Evolutionary conservation across 2,888 invertebrate genomes (phyloP), one percentile per base, ranked within the genome.

Genomic region (Phrixothrix hirtus): DNA sequence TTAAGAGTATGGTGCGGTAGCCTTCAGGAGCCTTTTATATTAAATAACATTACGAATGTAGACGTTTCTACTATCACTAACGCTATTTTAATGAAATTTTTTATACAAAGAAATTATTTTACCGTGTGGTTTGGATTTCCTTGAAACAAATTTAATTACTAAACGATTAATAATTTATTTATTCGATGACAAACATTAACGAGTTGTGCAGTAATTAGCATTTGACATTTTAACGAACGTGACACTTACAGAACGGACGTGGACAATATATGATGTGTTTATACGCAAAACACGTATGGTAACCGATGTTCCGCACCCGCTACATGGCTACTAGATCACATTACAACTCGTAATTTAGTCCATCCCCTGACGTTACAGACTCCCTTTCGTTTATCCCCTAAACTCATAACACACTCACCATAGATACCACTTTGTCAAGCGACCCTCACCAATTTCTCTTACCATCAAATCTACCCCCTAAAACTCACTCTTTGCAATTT

Each of bases 241-340:
- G 52, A 52, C 38, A 38, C 37, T 44, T 32, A 61, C 62, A 64
- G 65, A 63, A 65, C 63, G n/a, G n/a, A 66, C 65, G 59, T 66
- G 59, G 62, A 65, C 64, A 64, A 65, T 62, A 65, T 66, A 64
- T 68, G 63, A 63, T 63, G 66, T 68, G 68, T 70, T 70, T 70
- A 69, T 65, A 69, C 60, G 64, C 69, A 55, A 64, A 69, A 70
- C 71, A 72, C 72, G 72, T 71, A 65, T 66, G 60, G 68, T 67
- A 69, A 70, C 71, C 66, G 70, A 65, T 72, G 72, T 69, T 68
- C 63, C 63, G 61, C 70, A 71, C 65, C 67, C 66, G 70, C 70
- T 64, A 68, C 70, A 66, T 60, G 62, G 63, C 62, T 62, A 64
- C 59, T 65, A 67, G 69, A 69, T 70, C 68, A 68, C 70, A 70